Conservation (phyloP, 2,888 invertebrate species). For the Diploptera punctata region DNA sequence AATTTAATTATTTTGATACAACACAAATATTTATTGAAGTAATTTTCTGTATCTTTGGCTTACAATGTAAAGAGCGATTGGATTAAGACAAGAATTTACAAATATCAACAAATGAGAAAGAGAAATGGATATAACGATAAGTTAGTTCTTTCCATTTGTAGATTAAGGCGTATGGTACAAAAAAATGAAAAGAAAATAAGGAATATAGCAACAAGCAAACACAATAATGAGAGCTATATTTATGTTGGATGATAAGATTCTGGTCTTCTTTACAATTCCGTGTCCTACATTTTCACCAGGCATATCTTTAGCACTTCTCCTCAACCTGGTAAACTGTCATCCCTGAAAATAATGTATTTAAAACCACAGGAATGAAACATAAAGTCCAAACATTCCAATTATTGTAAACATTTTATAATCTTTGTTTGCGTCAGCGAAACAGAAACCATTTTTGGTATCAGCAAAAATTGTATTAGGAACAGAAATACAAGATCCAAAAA, state of each 20-base stretch:
- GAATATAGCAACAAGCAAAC: not conserved
- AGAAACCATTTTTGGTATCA: not conserved
- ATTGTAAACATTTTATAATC: not conserved
- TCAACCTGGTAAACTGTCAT: not conserved
- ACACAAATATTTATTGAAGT: not conserved
- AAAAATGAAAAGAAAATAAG: not conserved
- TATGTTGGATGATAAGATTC: not conserved
- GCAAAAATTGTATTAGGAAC: not conserved
- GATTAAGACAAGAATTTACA: not conserved
- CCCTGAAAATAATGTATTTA: not conserved
- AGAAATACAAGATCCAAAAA: not conserved
- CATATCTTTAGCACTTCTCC: not conserved
- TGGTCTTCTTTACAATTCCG: not conserved
- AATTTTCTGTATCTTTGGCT: not conserved
- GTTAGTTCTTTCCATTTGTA: not conserved
- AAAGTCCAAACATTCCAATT: not conserved
- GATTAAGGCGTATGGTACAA: not conserved
- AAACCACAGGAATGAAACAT: not conserved
- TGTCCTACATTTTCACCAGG: not conserved
- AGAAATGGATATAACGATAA: not conserved
- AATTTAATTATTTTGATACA: no score
- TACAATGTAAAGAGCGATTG: not conserved
- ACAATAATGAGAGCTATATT: not conserved
- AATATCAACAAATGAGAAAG: not conserved
- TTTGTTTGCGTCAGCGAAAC: not conserved